Evolutionary conservation across 2,113 vertebrate species (phyloP).

Genomic region (Hyla sarda): DNA sequence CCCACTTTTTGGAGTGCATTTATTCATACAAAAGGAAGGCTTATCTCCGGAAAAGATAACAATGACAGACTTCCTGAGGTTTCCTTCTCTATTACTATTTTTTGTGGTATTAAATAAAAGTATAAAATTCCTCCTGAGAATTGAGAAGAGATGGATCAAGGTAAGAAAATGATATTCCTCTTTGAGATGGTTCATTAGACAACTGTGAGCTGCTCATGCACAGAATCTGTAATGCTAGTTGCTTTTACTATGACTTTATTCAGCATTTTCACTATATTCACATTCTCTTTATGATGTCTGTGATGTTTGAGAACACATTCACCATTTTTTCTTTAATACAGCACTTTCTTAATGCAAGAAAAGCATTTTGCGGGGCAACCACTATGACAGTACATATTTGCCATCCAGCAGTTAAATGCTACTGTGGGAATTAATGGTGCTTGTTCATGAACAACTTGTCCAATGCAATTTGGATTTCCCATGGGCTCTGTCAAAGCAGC

Average conservation of each 20-base stretch:
- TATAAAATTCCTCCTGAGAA: slow-evolving; percentile 54
- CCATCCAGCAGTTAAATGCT: slow-evolving; percentile 12
- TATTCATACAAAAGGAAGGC: slow-evolving; percentile 70
- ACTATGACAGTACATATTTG: slow-evolving; percentile 44
- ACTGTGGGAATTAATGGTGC: slow-evolving; percentile 33
- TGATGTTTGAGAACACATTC: not conserved
- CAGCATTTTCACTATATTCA: not conserved
- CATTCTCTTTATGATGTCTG: not conserved
- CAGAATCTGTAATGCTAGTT: not conserved
- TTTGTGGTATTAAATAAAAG: slow-evolving; percentile 62
- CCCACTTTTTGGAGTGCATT: slow-evolving; percentile 64
- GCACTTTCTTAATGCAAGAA: slow-evolving; percentile 16
- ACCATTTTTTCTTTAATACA: slow-evolving; percentile 24
- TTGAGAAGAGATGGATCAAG: slow-evolving; percentile 58
- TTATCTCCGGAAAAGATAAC: slow-evolving; percentile 69
- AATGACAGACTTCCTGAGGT: slow-evolving; percentile 68
- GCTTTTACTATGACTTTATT: not conserved
- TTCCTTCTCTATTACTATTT: slow-evolving; percentile 66
- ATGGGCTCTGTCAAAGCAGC: slow-evolving; percentile 18
- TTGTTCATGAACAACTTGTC: slow-evolving; percentile 37
- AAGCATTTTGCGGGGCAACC: slow-evolving; percentile 22
- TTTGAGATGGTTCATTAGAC: slow-evolving; percentile 1
- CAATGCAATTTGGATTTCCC: slow-evolving; percentile 32
- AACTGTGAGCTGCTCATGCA: not conserved
- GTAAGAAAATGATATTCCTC: slow-evolving; percentile 31